Base-by-base conservation (phyloP, 2,888 invertebrate species). In the Lasioglossum zephyrum region DNA sequence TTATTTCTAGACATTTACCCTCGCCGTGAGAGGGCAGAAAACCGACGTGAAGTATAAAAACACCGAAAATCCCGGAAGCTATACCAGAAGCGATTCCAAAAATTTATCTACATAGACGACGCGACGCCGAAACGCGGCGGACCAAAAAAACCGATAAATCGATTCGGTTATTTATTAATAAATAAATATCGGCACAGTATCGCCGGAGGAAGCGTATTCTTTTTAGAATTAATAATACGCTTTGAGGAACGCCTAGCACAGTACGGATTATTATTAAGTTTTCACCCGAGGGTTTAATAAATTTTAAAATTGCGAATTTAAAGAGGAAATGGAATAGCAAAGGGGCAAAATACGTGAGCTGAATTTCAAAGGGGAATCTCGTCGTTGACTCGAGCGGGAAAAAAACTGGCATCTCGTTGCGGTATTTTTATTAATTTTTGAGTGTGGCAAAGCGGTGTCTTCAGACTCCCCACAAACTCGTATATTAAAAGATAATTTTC, bases 311-410 rank as follows among this genome's bases (percentile, higher is more conserved):
- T 69, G 70, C 41, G 74, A 57, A 83, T 83, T 78, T 69, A 84
- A 83, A 78, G 69, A 60, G 74, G 74, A 78, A 83, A 84, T 83
- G 73, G 77, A 70, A 80, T 69, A 74, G 77, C 70, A 86, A 85
- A 80, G 81, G 47, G 63, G 74, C 11, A 70, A 85, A 77, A 80
- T 41, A 85, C 49, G 77, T 57, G 66, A 63, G 53, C 39, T 75
- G 73, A 79, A 79, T 76, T 79, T 84, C 79, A 85, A 79, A 73
- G 66, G 18, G 60, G 44, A 72, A 63, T 72, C 78, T 36, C 74
- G 49, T 16, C 77, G 60, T 77, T 77, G 77, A 69, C 66, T 36
- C 77, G 39, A 22, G 31, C 31, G 22, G 41, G 13, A 31, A 73
- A 77, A n/a, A n/a, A n/a, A 22, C 39, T 31, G n/a, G 39, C 57